Base-by-base conservation (phyloP, 2,888 invertebrate species). In the Tholera decimalis region DNA sequence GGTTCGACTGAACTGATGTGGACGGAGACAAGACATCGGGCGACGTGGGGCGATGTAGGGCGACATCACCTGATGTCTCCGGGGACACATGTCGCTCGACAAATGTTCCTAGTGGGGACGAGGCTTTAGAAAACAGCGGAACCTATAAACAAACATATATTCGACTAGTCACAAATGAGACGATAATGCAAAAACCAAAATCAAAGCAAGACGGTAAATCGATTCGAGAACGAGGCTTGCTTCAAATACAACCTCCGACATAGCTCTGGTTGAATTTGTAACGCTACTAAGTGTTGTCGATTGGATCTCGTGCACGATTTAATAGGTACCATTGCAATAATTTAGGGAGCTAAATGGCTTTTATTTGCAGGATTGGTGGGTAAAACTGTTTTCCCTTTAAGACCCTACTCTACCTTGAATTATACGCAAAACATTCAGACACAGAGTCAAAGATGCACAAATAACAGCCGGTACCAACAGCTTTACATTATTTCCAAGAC, bases 181-280 rank as follows among this genome's bases (percentile, higher is more conserved):
- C 90, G 89, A n/a, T n/a, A n/a, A n/a, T n/a, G n/a, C n/a, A n/a
- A n/a, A n/a, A n/a, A n/a, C 91, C 91, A 92, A 93, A 91, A 88
- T 89, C 86, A 67, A 75, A 85, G 85, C 86, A 90, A 91, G 89
- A 90, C 84, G 87, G 66, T 82, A 73, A 74, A 83, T 82, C 81
- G 86, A 88, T 86, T 86, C 82, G 77, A n/a, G n/a, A n/a, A 80
- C 80, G 77, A n/a, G 71, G 43, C 73, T 80, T 79, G 77, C 91
- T 93, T 91, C 85, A 90, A 92, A 92, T 93, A 91, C 90, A 83
- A 85, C 88, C 83, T 81, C 80, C 73, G 66, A 63, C 80, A 87
- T 89, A 85, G 85, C 86, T 87, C 85, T 77, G 82, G 71, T 75
- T 73, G 77, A 82, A 83, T 83, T 80, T 60, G 63, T 62, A 37